Evolutionary conservation across 2,113 vertebrate genomes (phyloP).

Genomic region (Elgaria multicarinata): DNA sequence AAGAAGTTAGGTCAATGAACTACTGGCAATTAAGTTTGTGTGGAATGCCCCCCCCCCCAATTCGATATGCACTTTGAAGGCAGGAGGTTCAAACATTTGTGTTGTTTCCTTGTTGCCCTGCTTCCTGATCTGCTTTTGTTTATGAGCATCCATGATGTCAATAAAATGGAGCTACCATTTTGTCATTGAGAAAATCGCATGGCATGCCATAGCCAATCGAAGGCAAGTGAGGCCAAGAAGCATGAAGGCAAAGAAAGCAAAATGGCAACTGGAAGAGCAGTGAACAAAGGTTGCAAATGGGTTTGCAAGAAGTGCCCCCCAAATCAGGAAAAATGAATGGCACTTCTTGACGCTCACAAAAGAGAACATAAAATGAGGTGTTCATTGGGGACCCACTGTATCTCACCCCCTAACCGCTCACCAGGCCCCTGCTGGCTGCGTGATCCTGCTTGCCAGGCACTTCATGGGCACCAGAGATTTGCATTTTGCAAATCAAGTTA

Average conservation of each 20-base stretch:
- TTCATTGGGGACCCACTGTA: too few relatives aligned
- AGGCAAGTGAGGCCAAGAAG: not conserved
- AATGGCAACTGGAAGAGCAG: not conserved
- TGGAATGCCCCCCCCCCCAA: not conserved
- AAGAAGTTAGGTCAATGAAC: not conserved
- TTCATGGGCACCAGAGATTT: too few relatives aligned
- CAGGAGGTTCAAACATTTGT: too few relatives aligned
- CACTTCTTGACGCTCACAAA: not conserved
- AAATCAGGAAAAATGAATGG: not conserved
- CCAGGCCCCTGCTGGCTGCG: too few relatives aligned
- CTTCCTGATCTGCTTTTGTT: not conserved
- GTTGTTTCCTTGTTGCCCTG: not conserved
- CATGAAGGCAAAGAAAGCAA: not conserved
- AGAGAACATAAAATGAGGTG: not conserved
- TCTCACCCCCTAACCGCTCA: too few relatives aligned
- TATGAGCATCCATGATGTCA: not conserved
- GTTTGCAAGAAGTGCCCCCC: not conserved
- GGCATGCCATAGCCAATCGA: not conserved
- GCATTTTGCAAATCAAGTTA: too few relatives aligned
- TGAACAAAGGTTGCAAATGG: not conserved
- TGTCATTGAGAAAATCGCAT: not conserved
- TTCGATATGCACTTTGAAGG: too few relatives aligned
- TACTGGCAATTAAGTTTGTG: not conserved
- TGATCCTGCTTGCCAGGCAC: too few relatives aligned
- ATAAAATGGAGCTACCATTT: not conserved